Base-by-base conservation (phyloP, 2,888 invertebrate species). In the Parnassius smintheus region DNA sequence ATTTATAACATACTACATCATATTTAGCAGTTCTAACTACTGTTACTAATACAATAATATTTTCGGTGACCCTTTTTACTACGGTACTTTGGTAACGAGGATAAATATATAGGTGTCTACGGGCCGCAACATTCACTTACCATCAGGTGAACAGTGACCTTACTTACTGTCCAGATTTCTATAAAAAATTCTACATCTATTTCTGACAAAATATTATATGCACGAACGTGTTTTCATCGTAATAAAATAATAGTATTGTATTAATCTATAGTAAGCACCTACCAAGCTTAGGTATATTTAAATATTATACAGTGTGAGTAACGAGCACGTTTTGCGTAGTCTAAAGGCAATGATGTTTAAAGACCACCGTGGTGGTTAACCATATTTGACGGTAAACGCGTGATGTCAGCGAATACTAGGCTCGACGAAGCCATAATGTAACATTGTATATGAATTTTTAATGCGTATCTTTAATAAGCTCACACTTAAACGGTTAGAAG, bases 301-400 rank as follows among this genome's bases (percentile, higher is more conserved):
- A 35, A 35, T 7, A 11, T n/a, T 7, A 11, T n/a, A 46, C 8
- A 44, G 7, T n/a, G 12, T 7, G 46, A 46, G 4, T 9, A 50
- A 18, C 22, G 51, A 11, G n/a, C 53, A 42, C 53, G 42, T 48
- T 46, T 25, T 9, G 46, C 46, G 25, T 56, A 9, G n/a, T 8
- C 22, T 25, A 46, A n/a, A 46, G 46, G 2, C 50, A 50, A 10
- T 52, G 46, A 46, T 56, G 56, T n/a, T 53, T n/a, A 22, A 35
- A 25, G 62, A 62, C 62, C 62, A 57, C 62, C 62, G 42, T n/a
- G 22, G 56, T 44, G 7, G 62, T 4, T 13, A 7, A 45, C 52
- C 56, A 10, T 62, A 48, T 53, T 41, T 8, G 53, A 11, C 44
- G n/a, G 9, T 46, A 45, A 61, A n/a, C 18, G 48, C n/a, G 52